Evolutionary conservation across 1,140 invertebrate species (phyloP), one percentile per base, ranked within the genome.

Genomic region (Paracyclopina nana): DNA sequence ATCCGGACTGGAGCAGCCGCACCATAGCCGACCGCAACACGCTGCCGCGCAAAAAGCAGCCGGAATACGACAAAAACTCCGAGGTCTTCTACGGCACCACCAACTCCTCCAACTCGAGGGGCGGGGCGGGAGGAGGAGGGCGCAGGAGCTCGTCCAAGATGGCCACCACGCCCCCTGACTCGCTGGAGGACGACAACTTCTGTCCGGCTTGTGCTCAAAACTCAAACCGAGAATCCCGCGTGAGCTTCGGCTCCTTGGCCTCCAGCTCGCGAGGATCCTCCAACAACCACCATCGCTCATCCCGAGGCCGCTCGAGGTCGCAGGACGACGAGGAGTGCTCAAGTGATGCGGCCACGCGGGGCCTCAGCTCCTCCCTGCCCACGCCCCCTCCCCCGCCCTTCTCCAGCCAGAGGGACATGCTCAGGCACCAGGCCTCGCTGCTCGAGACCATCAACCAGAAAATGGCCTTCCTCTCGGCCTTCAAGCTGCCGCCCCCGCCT

Each of bases 401-500:
- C 34, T 20, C 20, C 34, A 16, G n/a, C 14, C 14, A 38, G 14
- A n/a, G 34, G 14, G 34, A 38, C 20, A 38, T 38, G n/a, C 14
- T 38, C n/a, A n/a, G n/a, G n/a, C n/a, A n/a, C 14, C 34, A 38
- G 14, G 14, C 34, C 20, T 38, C 34, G 34, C 20, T 38, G 20
- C 14, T 38, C n/a, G 34, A 38, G 20, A 38, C 34, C 34, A 38
- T 38, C 34, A 38, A 38, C 20, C 34, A 38, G 34, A 38, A 38
- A 38, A 38, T 38, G 34, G 14, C 34, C 34, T 16, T 38, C 20
- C 34, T 38, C 20, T 38, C 34, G 9, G 14, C 34, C n/a, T n/a
- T n/a, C n/a, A n/a, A n/a, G n/a, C n/a, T n/a, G n/a, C n/a, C n/a
- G n/a, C n/a, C n/a, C n/a, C n/a, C n/a, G n/a, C n/a, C n/a, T n/a